Conservation (phyloP, 2,888 invertebrate species). For the Galeruca laticollis region DNA sequence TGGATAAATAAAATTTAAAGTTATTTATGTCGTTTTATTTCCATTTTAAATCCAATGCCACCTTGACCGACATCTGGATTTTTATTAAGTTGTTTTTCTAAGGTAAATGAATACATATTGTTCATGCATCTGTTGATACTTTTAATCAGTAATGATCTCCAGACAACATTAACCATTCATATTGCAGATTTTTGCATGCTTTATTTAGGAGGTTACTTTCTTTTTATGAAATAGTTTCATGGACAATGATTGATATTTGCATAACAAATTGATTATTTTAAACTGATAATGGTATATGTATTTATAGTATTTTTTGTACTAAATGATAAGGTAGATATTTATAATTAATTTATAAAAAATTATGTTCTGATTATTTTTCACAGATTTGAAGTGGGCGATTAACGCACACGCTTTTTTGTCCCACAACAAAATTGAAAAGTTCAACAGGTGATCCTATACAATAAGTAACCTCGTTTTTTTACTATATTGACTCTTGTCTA, state of each 20-base stretch:
- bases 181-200: slow-evolving; percentile 37
- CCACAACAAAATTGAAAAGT: no score
- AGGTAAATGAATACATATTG: slow-evolving; percentile 39
- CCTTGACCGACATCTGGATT: slow-evolving; percentile 47
- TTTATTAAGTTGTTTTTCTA: slow-evolving; percentile 42
- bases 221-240: slow-evolving; percentile 32
- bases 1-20: slow-evolving; percentile 47
- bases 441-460: no score
- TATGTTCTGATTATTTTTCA: no score
- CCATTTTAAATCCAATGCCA: slow-evolving; percentile 51
- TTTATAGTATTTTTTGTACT: background rate
- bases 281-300: background rate
- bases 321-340: no score
- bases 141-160: slow-evolving; percentile 30
- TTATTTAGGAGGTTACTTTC: slow-evolving; percentile 36
- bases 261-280: slow-evolving; percentile 12
- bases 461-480: no score
- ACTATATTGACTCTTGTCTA: no score
- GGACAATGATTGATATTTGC: slow-evolving; percentile 32
- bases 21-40: slow-evolving; percentile 46
- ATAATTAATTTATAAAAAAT: background rate
- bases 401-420: no score
- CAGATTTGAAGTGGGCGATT: no score
- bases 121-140: slow-evolving; percentile 31
- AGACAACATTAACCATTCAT: slow-evolving; percentile 33